A percentile compares a stretch with the other conserved stretches of the same genome.
Evolutionary conservation across 1,140 invertebrate genomes (phyloP).

Genomic region (Euura saliciscinereae): DNA sequence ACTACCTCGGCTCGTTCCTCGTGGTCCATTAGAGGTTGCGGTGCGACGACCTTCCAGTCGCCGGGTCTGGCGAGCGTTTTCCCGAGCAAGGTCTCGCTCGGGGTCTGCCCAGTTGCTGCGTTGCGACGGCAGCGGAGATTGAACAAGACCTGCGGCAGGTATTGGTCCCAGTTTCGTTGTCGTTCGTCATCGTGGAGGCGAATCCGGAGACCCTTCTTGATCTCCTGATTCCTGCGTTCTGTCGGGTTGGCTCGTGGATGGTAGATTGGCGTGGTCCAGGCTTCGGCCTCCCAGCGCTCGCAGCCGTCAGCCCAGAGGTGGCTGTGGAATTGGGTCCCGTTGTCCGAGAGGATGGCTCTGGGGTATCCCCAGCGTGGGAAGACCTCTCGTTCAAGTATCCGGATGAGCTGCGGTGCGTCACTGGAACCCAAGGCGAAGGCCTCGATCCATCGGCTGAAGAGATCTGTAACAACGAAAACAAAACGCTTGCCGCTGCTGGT

Average conservation of each 20-base stretch:
- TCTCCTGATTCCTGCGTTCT: conserved; percentile 32
- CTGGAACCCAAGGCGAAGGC: no score
- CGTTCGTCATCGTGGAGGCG: background rate
- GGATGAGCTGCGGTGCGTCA: no score
- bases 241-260: conserved; percentile 35
- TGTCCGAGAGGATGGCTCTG: conserved; percentile 25
- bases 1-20: background rate
- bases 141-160: conserved; percentile 15
- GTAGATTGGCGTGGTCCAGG: conserved; percentile 27
- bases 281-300: background rate
- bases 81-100: conserved; percentile 23
- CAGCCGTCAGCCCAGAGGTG: conserved; percentile 12
- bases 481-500: no score
- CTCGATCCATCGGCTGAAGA: no score
- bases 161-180: conserved; percentile 16
- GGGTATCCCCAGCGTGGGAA: conserved; percentile 31
- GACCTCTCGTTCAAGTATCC: conserved; percentile 26
- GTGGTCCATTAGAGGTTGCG: background rate
- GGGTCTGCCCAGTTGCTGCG: conserved; percentile 17
- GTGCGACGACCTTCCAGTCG: conserved; percentile 6
- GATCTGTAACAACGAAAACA: no score
- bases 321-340: conserved; percentile 29
- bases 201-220: conserved; percentile 19
- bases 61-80: conserved; percentile 10
- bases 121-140: conserved; percentile 16